Conservation (phyloP, 2,888 invertebrate species). For the Syrphus vitripennis region DNA sequence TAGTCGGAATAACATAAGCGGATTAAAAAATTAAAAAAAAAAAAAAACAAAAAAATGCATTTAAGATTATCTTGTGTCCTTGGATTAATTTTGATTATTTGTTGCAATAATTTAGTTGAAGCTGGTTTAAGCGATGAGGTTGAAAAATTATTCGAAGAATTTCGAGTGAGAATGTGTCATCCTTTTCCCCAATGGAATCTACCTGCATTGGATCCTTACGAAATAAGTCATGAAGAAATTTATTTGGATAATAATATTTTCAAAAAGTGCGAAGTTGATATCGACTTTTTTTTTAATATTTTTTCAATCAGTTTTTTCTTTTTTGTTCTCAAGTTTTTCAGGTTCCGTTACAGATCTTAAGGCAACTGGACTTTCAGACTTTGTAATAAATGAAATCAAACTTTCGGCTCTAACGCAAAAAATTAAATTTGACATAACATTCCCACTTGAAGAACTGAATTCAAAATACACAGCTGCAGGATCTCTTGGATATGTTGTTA, state of each 20-base stretch:
- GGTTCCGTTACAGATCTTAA: slow-evolving; percentile 45
- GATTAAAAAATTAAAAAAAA: not conserved
- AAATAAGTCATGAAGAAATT: slow-evolving; percentile 22
- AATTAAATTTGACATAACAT: slow-evolving; percentile 37
- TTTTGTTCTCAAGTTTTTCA: slow-evolving; percentile 38
- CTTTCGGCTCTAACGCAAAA: slow-evolving; percentile 19
- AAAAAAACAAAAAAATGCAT: slow-evolving; percentile 15
- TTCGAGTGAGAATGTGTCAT: slow-evolving; percentile 78
- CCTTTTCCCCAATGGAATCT: slow-evolving; percentile 76
- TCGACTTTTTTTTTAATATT: not conserved
- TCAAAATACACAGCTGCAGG: slow-evolving; percentile 77
- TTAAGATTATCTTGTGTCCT: not conserved
- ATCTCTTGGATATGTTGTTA: slow-evolving; percentile 76
- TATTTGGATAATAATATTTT: slow-evolving; percentile 52
- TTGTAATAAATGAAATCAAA: slow-evolving; percentile 47
- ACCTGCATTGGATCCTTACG: slow-evolving; percentile 77
- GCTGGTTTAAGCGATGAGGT: slow-evolving; percentile 73
- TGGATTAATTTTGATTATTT: not conserved
- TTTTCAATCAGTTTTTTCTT: not conserved
- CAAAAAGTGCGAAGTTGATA: slow-evolving; percentile 21
- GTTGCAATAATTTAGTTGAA: not conserved
- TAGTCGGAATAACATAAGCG: not conserved
- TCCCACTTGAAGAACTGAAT: slow-evolving; percentile 58
- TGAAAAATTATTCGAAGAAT: slow-evolving; percentile 74
- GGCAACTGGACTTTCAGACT: slow-evolving; percentile 36